Base-by-base conservation (phyloP, 2,113 vertebrate species). In the Leptobrachium leishanense region DNA sequence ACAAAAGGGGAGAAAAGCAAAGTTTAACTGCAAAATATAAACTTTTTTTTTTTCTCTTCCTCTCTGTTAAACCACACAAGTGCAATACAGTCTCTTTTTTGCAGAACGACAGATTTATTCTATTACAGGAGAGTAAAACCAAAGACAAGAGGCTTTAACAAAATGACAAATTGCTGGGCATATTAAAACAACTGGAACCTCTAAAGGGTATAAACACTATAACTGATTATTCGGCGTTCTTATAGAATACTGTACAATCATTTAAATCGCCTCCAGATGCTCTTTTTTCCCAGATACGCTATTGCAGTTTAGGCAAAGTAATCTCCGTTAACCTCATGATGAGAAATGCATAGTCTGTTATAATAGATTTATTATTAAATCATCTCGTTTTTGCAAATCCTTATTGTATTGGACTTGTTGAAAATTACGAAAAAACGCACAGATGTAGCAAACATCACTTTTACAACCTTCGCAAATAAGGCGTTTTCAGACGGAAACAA, bases 81-180 rank as follows among this genome's bases (percentile, higher is more conserved):
- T 73, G 59, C 57, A 72, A 79, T 79, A 65, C 55, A 39, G 46
- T 4, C 4, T 31, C 20, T 76, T 59, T 77, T 6, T 46, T 54
- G 68, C 66, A 69, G 66, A 10, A 69, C 3, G 70, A 68, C 42
- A 20, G 75, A 70, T 77, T 77, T 77, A 77, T 68, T 46, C 44
- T 70, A 69, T 69, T 41, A 13, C 67, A 44, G 39, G 70, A 77
- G 68, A 42, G 15, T 44, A 69, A 42, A 62, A 69, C 40, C 43
- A 69, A 62, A 77, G 75, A 77, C 75, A 70, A 54, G 67, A 77
- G 75, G 75, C 68, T 77, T 69, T 76, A 77, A 53, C n/a, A 43
- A 62, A 59, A 69, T 77, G 75, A 77, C 53, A 69, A 77, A 77
- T 77, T 9, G 42, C 55, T 54, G 57, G 75, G 39, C 66, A 53